A percentile compares a stretch with the other conserved stretches of the same genome.
Evolutionary conservation across 2,888 invertebrate genomes (phyloP).

Genomic region (Aplocera efformata): DNA sequence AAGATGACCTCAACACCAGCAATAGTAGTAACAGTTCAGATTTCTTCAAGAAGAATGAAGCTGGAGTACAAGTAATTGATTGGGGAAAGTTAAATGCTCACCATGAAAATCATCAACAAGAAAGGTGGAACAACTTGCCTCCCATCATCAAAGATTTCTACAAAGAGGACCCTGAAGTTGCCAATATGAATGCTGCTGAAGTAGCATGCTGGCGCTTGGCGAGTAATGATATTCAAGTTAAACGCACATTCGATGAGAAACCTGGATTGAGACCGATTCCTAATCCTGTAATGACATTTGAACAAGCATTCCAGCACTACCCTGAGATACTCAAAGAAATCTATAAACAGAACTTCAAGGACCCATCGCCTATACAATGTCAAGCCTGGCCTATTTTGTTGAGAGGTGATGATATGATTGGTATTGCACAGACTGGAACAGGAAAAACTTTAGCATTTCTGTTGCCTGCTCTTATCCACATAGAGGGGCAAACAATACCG

Average conservation of each 20-base stretch:
- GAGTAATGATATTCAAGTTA: conserved; percentile 88
- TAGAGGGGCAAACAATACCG: conserved; percentile 90
- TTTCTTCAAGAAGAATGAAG: conserved; percentile 50
- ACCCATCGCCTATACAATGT: conserved; percentile 94
- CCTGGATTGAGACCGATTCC: conserved; percentile 78
- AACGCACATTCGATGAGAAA: conserved; percentile 81
- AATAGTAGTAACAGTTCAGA: conserved; percentile 35
- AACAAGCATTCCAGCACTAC: conserved; percentile 89
- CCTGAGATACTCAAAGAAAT: conserved; percentile 93
- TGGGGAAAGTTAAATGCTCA: conserved; percentile 80
- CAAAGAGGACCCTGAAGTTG: conserved; percentile 85
- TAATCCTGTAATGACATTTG: conserved; percentile 89
- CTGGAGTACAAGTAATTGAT: conserved; percentile 72
- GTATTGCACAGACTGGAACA: conserved; percentile 97
- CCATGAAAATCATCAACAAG: conserved; percentile 77
- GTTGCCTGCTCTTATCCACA: conserved; percentile 95
- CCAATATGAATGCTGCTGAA: conserved; percentile 82
- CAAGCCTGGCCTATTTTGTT: conserved; percentile 97
- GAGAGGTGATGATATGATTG: conserved; percentile 95
- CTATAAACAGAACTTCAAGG: conserved; percentile 87
- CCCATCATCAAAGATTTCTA: conserved; percentile 91
- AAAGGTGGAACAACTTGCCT: conserved; percentile 83
- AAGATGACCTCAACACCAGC: conserved; percentile 34
- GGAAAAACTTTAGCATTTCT: conserved; percentile 97
- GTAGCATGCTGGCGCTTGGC: conserved; percentile 82